Evolutionary conservation across 2,797 vertebrate species (phyloP).

Genomic region (Allobates femoralis): DNA sequence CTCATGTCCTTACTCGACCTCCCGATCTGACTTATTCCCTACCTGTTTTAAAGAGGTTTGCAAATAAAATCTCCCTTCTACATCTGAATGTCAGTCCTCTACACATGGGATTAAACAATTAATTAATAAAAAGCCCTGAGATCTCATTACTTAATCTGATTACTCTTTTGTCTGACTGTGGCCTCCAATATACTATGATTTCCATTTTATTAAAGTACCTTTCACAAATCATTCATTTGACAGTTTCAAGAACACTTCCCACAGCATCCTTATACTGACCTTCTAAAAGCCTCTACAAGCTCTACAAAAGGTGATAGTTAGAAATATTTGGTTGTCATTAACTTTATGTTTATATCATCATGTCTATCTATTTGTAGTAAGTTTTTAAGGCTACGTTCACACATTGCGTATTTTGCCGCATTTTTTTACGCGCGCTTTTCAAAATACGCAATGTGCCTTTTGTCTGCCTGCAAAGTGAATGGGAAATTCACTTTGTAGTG

Average conservation of each 20-base stretch:
- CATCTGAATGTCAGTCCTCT: constrained; percentile 2
- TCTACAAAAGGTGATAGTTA: too few species aligned
- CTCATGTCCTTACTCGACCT: constrained; percentile 48
- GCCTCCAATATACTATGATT: not conserved
- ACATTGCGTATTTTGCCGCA: too few species aligned
- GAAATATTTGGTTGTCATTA: too few species aligned
- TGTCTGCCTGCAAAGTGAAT: too few species aligned
- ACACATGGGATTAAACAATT: constrained; percentile 18
- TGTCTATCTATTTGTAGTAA: too few species aligned
- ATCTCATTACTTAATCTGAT: constrained; percentile 38
- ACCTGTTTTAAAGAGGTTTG: constrained; percentile 39
- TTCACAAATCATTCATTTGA: too few species aligned
- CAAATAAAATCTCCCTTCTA: not conserved
- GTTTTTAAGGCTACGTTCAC: too few species aligned
- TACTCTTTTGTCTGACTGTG: constrained; percentile 1
- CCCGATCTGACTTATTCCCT: constrained; percentile 16
- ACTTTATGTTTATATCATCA: too few species aligned
- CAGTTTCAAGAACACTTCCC: not conserved
- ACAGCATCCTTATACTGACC: not conserved
- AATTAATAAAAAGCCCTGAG: constrained; percentile 27
- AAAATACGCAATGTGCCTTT: too few species aligned
- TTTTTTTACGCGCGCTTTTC: too few species aligned
- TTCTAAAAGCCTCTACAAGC: too few species aligned
- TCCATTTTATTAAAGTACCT: not conserved
- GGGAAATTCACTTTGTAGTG: too few species aligned